phyloP scores from a whole-genome alignment of 1,140 invertebrate genomes.

The Drosophila santomea region DNA sequence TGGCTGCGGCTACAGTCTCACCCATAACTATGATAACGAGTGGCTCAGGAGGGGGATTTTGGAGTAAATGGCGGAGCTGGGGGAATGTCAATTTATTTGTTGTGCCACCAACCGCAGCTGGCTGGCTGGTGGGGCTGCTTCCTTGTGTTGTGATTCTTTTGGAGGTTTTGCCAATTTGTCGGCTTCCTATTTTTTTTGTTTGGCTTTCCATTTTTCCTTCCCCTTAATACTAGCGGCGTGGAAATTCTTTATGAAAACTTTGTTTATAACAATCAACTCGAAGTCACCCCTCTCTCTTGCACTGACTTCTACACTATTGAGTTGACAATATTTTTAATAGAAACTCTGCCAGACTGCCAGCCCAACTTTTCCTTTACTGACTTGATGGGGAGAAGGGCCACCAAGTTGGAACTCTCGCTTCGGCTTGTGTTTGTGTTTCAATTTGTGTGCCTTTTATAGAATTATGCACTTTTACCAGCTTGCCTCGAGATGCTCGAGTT shows the following conservation, averaged over 20 bases:
- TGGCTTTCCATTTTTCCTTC: constrained; percentile 24
- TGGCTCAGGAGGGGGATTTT: constrained; percentile 16
- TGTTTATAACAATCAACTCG: constrained; percentile 75
- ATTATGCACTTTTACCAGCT: constrained; percentile 78
- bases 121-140: constrained; percentile 5
- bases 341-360: constrained; percentile 56
- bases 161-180: constrained; percentile 77
- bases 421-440: constrained; percentile 73
- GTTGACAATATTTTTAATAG: constrained; percentile 83
- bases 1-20: constrained; percentile 48
- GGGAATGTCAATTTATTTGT: constrained; percentile 77
- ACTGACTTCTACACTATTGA: constrained; percentile 56
- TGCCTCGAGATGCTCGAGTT: constrained; percentile 37
- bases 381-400: neutral
- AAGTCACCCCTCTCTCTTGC: constrained; percentile 24
- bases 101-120: constrained; percentile 60
- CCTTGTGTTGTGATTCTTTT: constrained; percentile 59
- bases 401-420: constrained; percentile 3
- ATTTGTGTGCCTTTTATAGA: constrained; percentile 77
- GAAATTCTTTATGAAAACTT: constrained; percentile 80
- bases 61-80: constrained; percentile 4
- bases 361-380: constrained; percentile 62
- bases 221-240: constrained; percentile 35
- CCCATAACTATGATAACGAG: constrained; percentile 62
- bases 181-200: constrained; percentile 41